Evolutionary conservation across 2,797 vertebrate genomes (phyloP).

Genomic region (Hirundo rustica): DNA sequence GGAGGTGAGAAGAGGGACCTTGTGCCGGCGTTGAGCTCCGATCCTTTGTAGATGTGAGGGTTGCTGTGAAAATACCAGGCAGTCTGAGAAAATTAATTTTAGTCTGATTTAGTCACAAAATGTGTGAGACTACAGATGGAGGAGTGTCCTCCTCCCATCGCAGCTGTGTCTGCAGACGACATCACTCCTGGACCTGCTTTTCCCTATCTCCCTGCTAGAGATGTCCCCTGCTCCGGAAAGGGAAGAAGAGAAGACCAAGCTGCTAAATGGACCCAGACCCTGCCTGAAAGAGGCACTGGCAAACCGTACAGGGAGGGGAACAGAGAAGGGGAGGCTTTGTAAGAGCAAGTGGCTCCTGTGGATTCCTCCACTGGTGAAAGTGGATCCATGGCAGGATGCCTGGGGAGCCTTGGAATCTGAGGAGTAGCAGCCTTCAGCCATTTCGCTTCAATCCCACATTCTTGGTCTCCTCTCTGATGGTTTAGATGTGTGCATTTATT

Average conservation of each 20-base stretch:
- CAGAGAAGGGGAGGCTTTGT: neutral
- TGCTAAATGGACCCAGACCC: neutral
- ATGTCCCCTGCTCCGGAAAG: neutral
- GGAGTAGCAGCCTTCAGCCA: neutral
- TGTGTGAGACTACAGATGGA: neutral
- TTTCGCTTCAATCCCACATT: neutral
- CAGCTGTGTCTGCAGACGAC: neutral
- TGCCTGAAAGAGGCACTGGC: neutral
- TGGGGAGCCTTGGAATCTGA: neutral
- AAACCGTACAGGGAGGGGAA: neutral
- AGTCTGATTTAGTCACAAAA: neutral
- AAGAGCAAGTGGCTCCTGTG: neutral
- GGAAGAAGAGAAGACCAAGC: neutral
- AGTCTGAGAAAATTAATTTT: neutral
- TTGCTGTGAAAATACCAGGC: neutral
- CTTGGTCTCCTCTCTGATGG: neutral
- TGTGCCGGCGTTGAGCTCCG: accelerated
- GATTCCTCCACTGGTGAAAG: neutral
- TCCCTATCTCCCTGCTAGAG: neutral
- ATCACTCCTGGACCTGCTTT: neutral
- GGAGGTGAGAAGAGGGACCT: neutral
- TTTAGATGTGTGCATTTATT: neutral
- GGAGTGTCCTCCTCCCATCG: neutral
- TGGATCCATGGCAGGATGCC: neutral
- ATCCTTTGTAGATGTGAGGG: neutral